Base-by-base conservation (phyloP, 1,140 invertebrate species). In the Samia ricini region DNA sequence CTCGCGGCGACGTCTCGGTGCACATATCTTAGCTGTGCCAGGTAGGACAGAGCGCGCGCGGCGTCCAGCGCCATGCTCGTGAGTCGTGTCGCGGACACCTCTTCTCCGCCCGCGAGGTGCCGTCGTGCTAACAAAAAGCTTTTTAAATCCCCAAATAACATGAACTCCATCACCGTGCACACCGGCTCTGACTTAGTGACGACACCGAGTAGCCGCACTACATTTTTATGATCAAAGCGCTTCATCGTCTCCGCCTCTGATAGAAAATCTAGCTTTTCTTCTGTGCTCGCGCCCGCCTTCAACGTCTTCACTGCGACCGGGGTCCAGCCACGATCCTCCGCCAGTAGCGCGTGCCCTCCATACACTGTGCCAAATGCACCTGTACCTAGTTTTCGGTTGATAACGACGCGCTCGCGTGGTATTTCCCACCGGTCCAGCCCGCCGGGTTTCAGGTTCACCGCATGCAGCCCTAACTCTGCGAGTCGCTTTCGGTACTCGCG, bases 231-330 rank as follows among this genome's bases (percentile, higher is more conserved):
- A 7, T 64, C 94, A 78, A 98, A 97, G 52, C 95, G 92, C 76
- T 98, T 98, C 96, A 99, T 98, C 20, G 96, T 94, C 79, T 97
- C 96, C 0, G 97, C 97, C 83, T 99, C 97, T 56, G 95, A 95
- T 18, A 98, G 90, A 72, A 98, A 98, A 81, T 98, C 96, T n/a
- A 97, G 86, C 81, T 97, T 97, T 77, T 97, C 95, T 73, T 97
- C 96, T 7, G 93, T 94, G 0, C 93, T 93, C n/a, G 94, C 95
- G 1, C 95, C 95, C 6, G 93, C 84, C 84, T 98, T 97, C 0
- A 98, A 89, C 0, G 97, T 97, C 88, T 98, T 98, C 1, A 98
- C 97, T 6, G 97, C 97, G 0, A 98, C 96, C 2, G 96, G 94
- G 1, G 95, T 93, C 95, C 96, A 97, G 12, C 94, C 94, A 49